These are phyloP conservation scores for Nematolebias whitei DNA, from an alignment of 2,113 vertebrate species.

Conservation along the genomic window DNA sequence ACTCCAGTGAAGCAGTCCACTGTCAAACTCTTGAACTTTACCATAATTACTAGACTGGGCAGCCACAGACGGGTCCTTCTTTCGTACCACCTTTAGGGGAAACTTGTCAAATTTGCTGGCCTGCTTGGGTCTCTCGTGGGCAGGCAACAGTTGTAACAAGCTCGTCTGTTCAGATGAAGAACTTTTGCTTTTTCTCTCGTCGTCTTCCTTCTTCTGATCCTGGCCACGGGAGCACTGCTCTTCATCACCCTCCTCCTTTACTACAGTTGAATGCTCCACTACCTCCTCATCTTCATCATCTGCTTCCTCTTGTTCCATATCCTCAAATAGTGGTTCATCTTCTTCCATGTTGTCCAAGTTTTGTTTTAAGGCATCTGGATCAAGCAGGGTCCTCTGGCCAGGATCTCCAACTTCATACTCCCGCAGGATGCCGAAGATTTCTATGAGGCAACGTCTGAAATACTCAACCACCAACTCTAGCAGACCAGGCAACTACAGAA, in stretches of 20 bases:
- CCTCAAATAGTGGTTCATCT: slow-evolving; percentile 80
- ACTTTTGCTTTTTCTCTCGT: slow-evolving; percentile 61
- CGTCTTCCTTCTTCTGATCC: slow-evolving; percentile 59
- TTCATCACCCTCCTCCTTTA: slow-evolving; percentile 72
- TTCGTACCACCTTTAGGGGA: slow-evolving; percentile 92
- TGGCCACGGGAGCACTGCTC: slow-evolving; percentile 47
- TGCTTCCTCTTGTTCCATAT: slow-evolving; percentile 78
- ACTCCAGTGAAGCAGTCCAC: slow-evolving; percentile 95
- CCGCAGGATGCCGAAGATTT: slow-evolving; percentile 97
- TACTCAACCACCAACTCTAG: slow-evolving; percentile 97
- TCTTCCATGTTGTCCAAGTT: slow-evolving; percentile 75
- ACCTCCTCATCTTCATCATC: slow-evolving; percentile 82
- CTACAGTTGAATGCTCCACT: slow-evolving; percentile 20
- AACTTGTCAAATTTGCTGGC: slow-evolving; percentile 98
- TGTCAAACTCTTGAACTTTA: slow-evolving; percentile 94
- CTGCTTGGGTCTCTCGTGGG: slow-evolving; percentile 85
- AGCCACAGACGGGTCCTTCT: slow-evolving; percentile 89
- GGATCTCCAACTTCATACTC: slow-evolving; percentile 98
- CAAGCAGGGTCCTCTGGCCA: slow-evolving; percentile 93
- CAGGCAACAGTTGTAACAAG: slow-evolving; percentile 29
- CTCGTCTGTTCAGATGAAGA: slow-evolving; percentile 50
- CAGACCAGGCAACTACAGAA: slow-evolving; percentile 90
- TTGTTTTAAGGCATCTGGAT: slow-evolving; percentile 87
- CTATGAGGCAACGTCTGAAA: slow-evolving; percentile 97
- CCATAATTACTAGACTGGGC: slow-evolving; percentile 88